A percentile compares a stretch with the other conserved stretches of the same genome.
Evolutionary conservation across 2,888 invertebrate species (phyloP).

Genomic region (Podotricha telesiphe): DNA sequence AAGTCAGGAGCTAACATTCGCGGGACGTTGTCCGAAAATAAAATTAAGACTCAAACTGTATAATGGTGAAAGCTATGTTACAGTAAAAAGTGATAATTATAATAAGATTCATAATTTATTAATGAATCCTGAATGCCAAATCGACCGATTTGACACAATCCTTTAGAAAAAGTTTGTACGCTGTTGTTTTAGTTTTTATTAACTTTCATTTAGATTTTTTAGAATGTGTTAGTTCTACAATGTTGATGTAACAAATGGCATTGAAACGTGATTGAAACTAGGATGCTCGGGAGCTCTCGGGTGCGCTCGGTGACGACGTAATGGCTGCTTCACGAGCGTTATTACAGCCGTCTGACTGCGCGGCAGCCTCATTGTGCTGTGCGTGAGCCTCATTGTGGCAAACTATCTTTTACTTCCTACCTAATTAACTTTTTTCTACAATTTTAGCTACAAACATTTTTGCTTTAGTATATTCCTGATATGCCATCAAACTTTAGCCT

Average conservation of each 20-base stretch:
- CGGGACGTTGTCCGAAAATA: conserved; percentile 60
- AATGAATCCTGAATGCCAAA: too few species aligned
- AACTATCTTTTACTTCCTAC: conserved; percentile 36
- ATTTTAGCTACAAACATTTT: conserved; percentile 10
- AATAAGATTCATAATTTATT: too few species aligned
- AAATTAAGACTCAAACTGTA: conserved; percentile 50
- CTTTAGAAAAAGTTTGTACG: neutral
- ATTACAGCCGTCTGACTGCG: conserved; percentile 56
- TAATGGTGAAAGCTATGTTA: neutral
- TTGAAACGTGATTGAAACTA: conserved; percentile 48
- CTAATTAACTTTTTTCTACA: conserved; percentile 36
- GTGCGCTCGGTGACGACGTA: conserved; percentile 61
- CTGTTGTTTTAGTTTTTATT: neutral
- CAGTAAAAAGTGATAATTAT: neutral
- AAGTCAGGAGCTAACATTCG: conserved; percentile 63
- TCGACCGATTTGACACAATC: too few species aligned
- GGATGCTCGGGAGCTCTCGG: conserved; percentile 58
- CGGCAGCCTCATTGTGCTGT: conserved; percentile 37
- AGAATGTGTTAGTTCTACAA: neutral
- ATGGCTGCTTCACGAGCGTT: conserved; percentile 66
- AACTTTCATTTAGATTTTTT: neutral
- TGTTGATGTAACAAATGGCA: conserved; percentile 24
- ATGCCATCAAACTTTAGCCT: neutral
- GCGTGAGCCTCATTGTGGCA: conserved; percentile 32
- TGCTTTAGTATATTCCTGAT: neutral